Conservation (phyloP, 2,797 vertebrate genomes). For the Naso thynnoides region DNA sequence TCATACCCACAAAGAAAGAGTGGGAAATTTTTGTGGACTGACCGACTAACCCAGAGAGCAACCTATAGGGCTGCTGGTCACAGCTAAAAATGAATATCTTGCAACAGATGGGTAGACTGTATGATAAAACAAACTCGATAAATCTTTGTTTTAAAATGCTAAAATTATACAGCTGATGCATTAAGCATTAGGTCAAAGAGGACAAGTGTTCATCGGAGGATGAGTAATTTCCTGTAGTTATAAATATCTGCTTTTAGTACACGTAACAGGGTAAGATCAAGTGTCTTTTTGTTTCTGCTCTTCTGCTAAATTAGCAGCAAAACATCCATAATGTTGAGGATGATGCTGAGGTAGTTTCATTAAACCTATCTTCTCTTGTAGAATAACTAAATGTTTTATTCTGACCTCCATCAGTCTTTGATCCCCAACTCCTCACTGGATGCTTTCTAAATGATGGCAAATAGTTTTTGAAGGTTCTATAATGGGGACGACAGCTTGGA, state of each 20-base stretch:
- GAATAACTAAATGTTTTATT: constrained; percentile 46
- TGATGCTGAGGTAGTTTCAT: constrained; percentile 11
- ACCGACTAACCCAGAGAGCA: too few relatives aligned
- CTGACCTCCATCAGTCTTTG: constrained; percentile 30
- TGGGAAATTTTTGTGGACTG: too few relatives aligned
- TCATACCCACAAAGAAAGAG: too few relatives aligned
- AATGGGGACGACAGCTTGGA: constrained; percentile 46
- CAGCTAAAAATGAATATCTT: background rate
- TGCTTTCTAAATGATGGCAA: constrained; percentile 27
- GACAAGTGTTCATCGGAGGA: background rate
- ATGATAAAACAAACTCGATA: constrained; percentile 5
- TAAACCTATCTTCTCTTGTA: constrained; percentile 28
- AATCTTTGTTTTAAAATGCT: background rate
- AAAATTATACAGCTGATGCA: background rate
- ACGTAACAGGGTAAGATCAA: background rate
- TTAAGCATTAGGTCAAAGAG: background rate
- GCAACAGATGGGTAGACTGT: background rate
- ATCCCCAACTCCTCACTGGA: constrained; percentile 37
- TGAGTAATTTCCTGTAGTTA: constrained; percentile 1
- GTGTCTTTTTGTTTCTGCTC: background rate
- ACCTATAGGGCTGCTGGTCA: too few relatives aligned
- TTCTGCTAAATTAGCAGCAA: constrained; percentile 10
- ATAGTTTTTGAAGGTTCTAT: constrained; percentile 51
- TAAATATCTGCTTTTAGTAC: background rate
- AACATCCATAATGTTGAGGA: background rate